phyloP scores from a whole-genome alignment of 2,113 vertebrate species.

The Leucosticte australis region DNA sequence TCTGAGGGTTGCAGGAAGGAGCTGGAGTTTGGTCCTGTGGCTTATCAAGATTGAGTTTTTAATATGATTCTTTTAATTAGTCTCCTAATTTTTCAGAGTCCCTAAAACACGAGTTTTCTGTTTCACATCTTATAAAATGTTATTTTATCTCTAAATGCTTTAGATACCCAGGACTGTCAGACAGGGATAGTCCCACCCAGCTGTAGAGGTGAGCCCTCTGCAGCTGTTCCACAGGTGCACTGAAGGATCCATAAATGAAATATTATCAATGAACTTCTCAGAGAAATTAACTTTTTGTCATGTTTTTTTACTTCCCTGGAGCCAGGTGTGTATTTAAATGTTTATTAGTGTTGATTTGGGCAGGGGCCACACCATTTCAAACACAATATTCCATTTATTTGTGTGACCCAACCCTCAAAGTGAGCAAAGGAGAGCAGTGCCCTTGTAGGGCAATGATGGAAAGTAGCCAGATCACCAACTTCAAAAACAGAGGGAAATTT shows the following conservation, averaged over 20 bases:
- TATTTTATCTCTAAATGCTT: neutral
- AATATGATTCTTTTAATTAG: neutral
- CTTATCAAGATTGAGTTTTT: neutral
- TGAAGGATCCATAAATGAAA: neutral
- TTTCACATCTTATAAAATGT: neutral
- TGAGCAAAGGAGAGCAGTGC: neutral
- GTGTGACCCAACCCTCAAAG: neutral
- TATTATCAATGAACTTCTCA: neutral
- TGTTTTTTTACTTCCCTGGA: neutral
- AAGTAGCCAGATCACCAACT: neutral
- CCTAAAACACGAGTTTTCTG: neutral
- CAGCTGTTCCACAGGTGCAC: neutral
- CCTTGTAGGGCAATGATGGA: neutral
- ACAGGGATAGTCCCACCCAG: no score
- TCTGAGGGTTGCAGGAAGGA: neutral
- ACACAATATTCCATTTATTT: neutral
- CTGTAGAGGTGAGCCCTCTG: neutral
- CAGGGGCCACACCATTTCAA: neutral
- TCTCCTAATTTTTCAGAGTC: neutral
- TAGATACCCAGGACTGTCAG: neutral
- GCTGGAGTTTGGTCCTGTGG: neutral
- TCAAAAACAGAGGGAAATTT: rapidly evolving
- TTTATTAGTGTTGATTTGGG: neutral
- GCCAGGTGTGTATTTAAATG: neutral
- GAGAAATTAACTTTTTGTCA: neutral